phyloP scores from a whole-genome alignment of 2,113 vertebrate species.

The Cottus gobio region DNA sequence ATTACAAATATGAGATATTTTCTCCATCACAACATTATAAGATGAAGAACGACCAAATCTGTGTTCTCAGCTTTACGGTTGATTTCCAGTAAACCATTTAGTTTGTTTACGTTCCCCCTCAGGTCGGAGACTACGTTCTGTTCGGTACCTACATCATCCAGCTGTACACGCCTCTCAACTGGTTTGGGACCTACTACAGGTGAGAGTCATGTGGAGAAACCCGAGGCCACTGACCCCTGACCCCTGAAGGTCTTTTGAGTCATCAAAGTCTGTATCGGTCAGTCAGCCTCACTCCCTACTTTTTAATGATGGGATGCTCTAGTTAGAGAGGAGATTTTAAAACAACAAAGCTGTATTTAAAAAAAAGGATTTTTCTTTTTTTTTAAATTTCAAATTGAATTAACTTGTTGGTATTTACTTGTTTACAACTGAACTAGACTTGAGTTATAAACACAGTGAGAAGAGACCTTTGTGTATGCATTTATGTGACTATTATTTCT shows the following conservation, averaged over 20 bases:
- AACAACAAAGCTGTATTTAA: background rate
- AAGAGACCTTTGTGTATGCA: background rate
- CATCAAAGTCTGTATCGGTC: too few species aligned
- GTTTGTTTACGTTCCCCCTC: background rate
- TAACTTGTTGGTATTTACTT: too few species aligned
- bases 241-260: background rate
- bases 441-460: too few species aligned
- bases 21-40: background rate
- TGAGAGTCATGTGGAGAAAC: constrained; percentile 56
- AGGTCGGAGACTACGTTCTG: constrained; percentile 92
- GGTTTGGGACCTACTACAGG: constrained; percentile 97
- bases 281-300: too few species aligned
- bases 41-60: background rate
- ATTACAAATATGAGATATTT: too few species aligned
- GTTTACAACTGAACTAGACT: too few species aligned
- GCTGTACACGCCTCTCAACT: constrained; percentile 93
- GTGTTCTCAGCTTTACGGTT: background rate
- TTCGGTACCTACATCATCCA: constrained; percentile 95
- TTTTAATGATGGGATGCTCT: background rate
- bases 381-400: too few species aligned
- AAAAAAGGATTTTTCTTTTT: too few species aligned
- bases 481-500: background rate
- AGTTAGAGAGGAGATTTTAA: background rate
- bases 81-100: background rate
- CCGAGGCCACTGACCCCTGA: background rate